Evolutionary conservation across 2,797 vertebrate species (phyloP).

Genomic region (Crax fasciolata): DNA sequence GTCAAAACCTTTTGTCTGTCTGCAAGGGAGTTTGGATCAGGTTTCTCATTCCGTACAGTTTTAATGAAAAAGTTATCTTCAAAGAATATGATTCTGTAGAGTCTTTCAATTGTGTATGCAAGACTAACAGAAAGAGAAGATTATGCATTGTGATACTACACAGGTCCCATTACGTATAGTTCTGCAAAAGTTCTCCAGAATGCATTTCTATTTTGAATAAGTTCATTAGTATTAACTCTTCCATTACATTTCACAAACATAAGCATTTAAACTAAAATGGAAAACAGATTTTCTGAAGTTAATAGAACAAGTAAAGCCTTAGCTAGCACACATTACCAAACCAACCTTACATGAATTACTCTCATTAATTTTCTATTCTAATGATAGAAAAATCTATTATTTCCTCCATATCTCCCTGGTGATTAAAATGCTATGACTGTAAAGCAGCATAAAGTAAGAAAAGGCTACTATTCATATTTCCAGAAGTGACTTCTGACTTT

Average conservation of each 20-base stretch:
- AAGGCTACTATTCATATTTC: not conserved
- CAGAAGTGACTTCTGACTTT: not conserved
- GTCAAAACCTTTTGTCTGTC: not conserved
- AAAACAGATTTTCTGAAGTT: not conserved
- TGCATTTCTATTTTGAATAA: not conserved
- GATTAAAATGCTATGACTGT: not conserved
- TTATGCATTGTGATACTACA: not conserved
- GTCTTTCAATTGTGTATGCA: not conserved
- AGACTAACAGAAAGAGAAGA: not conserved
- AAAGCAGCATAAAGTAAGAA: not conserved
- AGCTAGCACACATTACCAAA: not conserved
- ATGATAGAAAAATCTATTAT: not conserved
- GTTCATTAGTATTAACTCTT: not conserved
- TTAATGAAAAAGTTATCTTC: not conserved
- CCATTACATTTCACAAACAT: not conserved
- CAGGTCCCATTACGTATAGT: not conserved
- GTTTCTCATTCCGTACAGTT: not conserved
- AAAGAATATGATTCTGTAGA: not conserved
- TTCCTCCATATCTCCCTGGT: not conserved
- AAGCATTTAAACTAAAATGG: not conserved
- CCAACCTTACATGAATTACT: not conserved
- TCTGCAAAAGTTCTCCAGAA: not conserved
- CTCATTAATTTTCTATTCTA: not conserved
- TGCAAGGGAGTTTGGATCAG: not conserved
- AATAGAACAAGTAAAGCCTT: not conserved